phyloP scores from a whole-genome alignment of 2,797 vertebrate species.

The Chiropotes sagulatus region DNA sequence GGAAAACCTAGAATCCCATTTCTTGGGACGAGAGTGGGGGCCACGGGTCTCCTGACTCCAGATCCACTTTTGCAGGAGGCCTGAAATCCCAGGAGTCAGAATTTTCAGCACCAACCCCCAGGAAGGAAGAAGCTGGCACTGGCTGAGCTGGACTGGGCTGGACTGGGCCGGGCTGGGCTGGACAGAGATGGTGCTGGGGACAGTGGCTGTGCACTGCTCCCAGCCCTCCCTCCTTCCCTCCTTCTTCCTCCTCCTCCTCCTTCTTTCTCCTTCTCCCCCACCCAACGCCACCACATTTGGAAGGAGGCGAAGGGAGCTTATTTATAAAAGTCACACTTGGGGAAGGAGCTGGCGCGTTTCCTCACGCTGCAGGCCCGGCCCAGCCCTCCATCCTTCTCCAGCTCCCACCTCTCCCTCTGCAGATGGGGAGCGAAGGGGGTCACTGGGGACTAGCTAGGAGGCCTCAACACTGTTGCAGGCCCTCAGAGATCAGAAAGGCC shows the following conservation, averaged over 20 bases:
- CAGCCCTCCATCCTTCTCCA: background rate
- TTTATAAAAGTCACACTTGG: slow-evolving; percentile 79
- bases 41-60: background rate
- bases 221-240: background rate
- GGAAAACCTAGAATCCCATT: background rate
- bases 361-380: slow-evolving; percentile 47
- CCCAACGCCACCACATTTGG: slow-evolving; percentile 68
- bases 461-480: background rate
- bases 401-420: background rate
- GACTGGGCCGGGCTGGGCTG: background rate
- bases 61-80: background rate
- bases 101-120: background rate
- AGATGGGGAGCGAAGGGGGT: background rate
- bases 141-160: background rate
- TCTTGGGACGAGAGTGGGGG: background rate
- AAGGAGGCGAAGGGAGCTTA: slow-evolving; percentile 73
- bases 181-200: background rate
- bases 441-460: background rate
- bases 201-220: background rate
- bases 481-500: background rate
- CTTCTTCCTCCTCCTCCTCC: background rate
- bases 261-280: background rate
- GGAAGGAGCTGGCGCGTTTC: slow-evolving; percentile 69
- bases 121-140: background rate
- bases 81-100: background rate